Evolutionary conservation across 2,797 vertebrate species (phyloP), one percentile per base, ranked within the genome.

Genomic region (Echiichthys vipera): DNA sequence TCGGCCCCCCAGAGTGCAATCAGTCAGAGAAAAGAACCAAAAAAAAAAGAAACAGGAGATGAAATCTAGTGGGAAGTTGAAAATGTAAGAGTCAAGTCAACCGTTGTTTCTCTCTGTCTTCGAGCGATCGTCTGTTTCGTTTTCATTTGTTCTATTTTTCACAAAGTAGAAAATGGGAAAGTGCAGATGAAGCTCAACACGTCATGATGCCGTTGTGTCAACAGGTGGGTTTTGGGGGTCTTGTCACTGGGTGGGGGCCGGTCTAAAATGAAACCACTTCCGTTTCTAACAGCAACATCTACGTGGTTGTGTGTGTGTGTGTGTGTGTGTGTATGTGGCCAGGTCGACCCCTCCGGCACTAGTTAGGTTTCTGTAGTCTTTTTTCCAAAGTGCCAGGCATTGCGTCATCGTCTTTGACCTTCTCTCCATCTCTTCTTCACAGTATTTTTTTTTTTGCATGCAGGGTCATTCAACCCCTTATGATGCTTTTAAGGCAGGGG

Each of bases 401-500:
- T 77, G 93, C 91, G 47, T 81, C 58, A 66, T 87, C 2, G 58
- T 88, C 84, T 88, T 88, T 86, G 77, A 85, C 82, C 83, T 79
- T 96, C 94, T 96, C 95, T 66, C 74, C 63, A 53, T 71, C 69
- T 84, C 85, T 89, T 97, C 96, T 99, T 99, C 97, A 98, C 97
- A 98, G 97, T 99, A 98, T 96, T 95, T 82, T 72, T 64, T 62
- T 78, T 84, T 86, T 96, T 95, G 96, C 96, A 96, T 97, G 96
- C 96, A 94, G 95, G 94, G 94, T 92, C 93, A 88, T 91, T 93
- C 92, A 95, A 96, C 95, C 92, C 95, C 95, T 95, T 93, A 93
- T 96, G 96, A 96, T 96, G 97, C 96, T 96, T n/a, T 98, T 98
- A 99, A 98, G 97, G 97, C 97, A 94, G 96, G 95, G 95, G 90